Evolutionary conservation across 1,140 invertebrate genomes (phyloP).

Genomic region (Harpegnathos saltator): DNA sequence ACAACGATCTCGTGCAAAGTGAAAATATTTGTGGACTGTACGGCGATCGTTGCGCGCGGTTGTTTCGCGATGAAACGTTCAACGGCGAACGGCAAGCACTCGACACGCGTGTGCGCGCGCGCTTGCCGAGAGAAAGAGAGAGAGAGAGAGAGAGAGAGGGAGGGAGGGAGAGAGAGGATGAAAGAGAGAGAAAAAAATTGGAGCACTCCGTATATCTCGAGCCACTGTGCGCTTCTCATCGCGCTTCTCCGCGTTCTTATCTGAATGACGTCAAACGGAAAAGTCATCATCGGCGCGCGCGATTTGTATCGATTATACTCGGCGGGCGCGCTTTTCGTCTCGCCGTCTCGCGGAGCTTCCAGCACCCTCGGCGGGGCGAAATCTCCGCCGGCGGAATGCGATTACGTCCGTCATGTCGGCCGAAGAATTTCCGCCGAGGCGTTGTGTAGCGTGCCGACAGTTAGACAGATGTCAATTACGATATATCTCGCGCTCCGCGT

Average conservation of each 20-base stretch:
- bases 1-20: background rate
- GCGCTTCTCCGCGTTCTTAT: no score
- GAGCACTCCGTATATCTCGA: no score
- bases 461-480: conserved; percentile 45
- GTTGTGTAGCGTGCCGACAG: background rate
- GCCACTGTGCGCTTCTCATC: no score
- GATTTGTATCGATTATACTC: background rate
- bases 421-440: background rate
- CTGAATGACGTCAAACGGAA: conserved; percentile 21
- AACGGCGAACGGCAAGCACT: no score
- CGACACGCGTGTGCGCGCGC: no score
- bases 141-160: no score
- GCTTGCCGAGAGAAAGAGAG: no score
- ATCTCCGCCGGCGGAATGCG: conserved; percentile 7
- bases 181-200: no score
- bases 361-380: background rate
- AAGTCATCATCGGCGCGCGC: conserved; percentile 30
- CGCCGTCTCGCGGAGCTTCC: background rate
- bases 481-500: background rate
- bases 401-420: conserved; percentile 31
- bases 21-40: conserved; percentile 10
- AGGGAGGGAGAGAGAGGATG: no score
- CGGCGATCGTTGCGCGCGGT: background rate
- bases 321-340: background rate
- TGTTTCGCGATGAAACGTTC: background rate